phyloP scores from a whole-genome alignment of 1,140 invertebrate genomes.

The Heliconius congener region DNA sequence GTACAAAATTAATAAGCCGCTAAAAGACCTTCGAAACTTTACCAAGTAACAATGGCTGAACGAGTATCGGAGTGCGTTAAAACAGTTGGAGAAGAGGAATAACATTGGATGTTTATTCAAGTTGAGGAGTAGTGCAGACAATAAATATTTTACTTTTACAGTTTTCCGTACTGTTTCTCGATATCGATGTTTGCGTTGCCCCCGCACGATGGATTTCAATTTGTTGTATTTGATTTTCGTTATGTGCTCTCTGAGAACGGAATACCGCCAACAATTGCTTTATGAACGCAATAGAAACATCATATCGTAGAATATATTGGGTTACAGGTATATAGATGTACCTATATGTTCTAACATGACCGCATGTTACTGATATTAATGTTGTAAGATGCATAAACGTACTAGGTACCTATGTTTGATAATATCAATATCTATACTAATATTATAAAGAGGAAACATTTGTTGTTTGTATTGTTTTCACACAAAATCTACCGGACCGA shows the following conservation, averaged over 20 bases:
- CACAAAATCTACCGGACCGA: no score
- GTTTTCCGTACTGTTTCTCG: slow-evolving; percentile 51
- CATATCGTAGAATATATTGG: slow-evolving; percentile 17
- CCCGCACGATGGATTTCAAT: slow-evolving; percentile 59
- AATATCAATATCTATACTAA: no score
- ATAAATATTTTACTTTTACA: slow-evolving; percentile 71
- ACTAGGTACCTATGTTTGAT: no score
- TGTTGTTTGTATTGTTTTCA: no score
- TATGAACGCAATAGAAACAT: slow-evolving; percentile 35
- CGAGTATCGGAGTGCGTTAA: slow-evolving; percentile 26
- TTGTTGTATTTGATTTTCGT: slow-evolving; percentile 69
- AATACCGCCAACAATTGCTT: slow-evolving; percentile 29
- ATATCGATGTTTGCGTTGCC: slow-evolving; percentile 49
- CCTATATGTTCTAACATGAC: background rate
- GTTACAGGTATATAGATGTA: background rate
- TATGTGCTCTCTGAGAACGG: slow-evolving; percentile 47
- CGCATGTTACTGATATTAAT: background rate
- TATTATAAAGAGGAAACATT: no score
- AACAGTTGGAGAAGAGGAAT: slow-evolving; percentile 35
- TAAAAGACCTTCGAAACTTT: slow-evolving; percentile 27
- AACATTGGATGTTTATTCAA: slow-evolving; percentile 55
- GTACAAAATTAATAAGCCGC: slow-evolving; percentile 36
- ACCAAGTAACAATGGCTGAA: slow-evolving; percentile 26
- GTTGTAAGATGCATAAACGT: background rate
- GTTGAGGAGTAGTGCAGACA: slow-evolving; percentile 48